Evolutionary conservation across 2,797 vertebrate genomes (phyloP).

Genomic region (Brachyalestes nurse): DNA sequence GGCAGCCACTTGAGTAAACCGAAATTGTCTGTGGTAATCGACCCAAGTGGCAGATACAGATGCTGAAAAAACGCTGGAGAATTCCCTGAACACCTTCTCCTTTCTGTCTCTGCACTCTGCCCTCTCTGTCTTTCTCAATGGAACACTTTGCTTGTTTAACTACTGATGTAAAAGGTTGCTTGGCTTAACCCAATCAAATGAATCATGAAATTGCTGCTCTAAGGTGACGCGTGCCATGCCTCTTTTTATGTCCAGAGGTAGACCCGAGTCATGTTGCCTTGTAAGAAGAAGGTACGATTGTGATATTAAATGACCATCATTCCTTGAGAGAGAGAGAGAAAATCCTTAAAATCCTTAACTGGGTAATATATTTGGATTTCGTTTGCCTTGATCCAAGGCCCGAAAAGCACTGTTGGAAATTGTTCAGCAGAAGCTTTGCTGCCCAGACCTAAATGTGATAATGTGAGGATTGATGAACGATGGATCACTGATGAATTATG

Average conservation of each 20-base stretch:
- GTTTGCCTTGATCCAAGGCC: constrained; percentile 9
- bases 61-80: background rate
- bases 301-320: constrained; percentile 7
- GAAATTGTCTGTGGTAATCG: background rate
- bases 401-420: constrained; percentile 24
- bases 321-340: background rate
- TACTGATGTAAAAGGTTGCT: background rate
- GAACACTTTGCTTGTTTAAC: constrained; percentile 9
- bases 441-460: constrained; percentile 18
- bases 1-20: background rate
- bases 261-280: background rate
- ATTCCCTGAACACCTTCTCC: constrained; percentile 11
- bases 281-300: background rate
- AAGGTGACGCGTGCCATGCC: background rate
- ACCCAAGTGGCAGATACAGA: background rate
- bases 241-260: constrained; percentile 26
- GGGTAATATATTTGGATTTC: constrained; percentile 8
- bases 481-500: constrained; percentile 49
- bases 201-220: constrained; percentile 13
- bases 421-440: constrained; percentile 12
- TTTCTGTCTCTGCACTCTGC: constrained; percentile 19
- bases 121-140: constrained; percentile 28
- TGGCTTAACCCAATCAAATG: background rate
- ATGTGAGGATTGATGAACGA: constrained; percentile 52
- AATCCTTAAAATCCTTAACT: background rate